Evolutionary conservation across 2,113 vertebrate genomes (phyloP).

Genomic region (Caloenas nicobarica): DNA sequence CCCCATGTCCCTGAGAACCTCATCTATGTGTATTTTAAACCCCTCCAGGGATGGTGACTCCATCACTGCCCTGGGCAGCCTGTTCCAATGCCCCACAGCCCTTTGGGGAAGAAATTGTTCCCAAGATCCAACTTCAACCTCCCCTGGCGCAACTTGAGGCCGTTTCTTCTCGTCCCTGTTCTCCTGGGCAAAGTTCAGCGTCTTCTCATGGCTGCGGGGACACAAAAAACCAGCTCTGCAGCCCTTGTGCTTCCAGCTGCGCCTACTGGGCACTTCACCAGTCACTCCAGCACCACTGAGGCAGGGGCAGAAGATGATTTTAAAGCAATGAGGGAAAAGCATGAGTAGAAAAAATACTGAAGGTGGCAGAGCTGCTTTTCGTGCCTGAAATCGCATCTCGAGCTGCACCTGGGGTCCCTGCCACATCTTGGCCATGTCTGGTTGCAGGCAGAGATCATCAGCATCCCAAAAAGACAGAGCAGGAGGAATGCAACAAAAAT

Average conservation of each 20-base stretch:
- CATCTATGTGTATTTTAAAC: too few species aligned
- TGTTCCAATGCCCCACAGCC: not conserved
- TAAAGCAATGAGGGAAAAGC: not conserved
- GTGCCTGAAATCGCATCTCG: not conserved
- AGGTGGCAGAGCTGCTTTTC: not conserved
- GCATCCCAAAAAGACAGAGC: not conserved
- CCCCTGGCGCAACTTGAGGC: not conserved
- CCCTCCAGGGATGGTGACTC: not conserved
- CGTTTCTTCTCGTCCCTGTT: not conserved
- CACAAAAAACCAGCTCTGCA: not conserved
- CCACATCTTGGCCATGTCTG: accelerated
- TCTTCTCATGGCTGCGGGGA: accelerated
- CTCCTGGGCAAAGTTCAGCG: not conserved
- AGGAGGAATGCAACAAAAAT: not conserved
- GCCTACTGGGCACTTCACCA: too few species aligned
- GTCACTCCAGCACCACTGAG: not conserved
- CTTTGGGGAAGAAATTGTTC: not conserved
- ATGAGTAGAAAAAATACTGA: not conserved
- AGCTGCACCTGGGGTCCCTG: not conserved
- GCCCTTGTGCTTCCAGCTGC: not conserved
- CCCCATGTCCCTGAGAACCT: too few species aligned
- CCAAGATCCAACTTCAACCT: not conserved
- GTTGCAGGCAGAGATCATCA: accelerated
- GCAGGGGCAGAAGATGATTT: not conserved
- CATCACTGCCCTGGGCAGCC: not conserved